Evolutionary conservation across 2,797 vertebrate genomes (phyloP).

Genomic region (Epinephelus awoara): DNA sequence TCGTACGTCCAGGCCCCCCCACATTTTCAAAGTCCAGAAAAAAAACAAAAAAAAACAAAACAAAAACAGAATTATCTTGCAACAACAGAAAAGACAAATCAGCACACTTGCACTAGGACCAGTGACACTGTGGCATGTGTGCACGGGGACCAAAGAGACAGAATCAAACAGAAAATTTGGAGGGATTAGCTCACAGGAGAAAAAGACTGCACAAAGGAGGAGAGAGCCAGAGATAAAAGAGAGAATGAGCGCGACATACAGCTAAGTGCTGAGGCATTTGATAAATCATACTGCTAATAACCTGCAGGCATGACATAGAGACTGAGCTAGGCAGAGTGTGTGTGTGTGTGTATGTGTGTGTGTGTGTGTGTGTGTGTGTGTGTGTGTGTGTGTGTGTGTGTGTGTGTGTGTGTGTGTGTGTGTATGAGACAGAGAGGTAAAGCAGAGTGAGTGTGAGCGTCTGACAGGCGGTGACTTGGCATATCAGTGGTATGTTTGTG

Average conservation of each 20-base stretch:
- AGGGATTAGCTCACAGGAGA: constrained; percentile 57
- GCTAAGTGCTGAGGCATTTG: constrained; percentile 69
- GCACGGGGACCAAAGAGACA: constrained; percentile 27
- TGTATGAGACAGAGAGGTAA: not conserved
- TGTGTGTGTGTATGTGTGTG: constrained; percentile 35
- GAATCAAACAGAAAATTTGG: constrained; percentile 58
- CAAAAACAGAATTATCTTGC: not conserved
- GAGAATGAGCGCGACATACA: constrained; percentile 44
- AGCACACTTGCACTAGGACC: constrained; percentile 36
- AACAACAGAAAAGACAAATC: not conserved
- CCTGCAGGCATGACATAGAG: constrained; percentile 67
- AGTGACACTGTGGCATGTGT: constrained; percentile 29
- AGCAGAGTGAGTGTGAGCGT: constrained; percentile 17
- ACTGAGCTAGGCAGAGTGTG: constrained; percentile 26
- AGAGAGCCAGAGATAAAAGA: constrained; percentile 37
- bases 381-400: constrained; percentile 22
- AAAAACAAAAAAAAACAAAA: not conserved
- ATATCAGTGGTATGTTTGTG: constrained; percentile 55
- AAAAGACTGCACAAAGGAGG: constrained; percentile 47
- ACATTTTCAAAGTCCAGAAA: not conserved
- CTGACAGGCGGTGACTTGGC: constrained; percentile 71
- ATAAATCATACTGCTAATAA: constrained; percentile 77
- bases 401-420: constrained; percentile 13
- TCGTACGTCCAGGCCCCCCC: constrained; percentile 2
- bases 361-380: constrained; percentile 24